A percentile compares a stretch with the other conserved stretches of the same genome.
These are phyloP conservation scores for Aviceda subcristata DNA, from an alignment of 2,113 vertebrate species.

Conservation along the genomic window DNA sequence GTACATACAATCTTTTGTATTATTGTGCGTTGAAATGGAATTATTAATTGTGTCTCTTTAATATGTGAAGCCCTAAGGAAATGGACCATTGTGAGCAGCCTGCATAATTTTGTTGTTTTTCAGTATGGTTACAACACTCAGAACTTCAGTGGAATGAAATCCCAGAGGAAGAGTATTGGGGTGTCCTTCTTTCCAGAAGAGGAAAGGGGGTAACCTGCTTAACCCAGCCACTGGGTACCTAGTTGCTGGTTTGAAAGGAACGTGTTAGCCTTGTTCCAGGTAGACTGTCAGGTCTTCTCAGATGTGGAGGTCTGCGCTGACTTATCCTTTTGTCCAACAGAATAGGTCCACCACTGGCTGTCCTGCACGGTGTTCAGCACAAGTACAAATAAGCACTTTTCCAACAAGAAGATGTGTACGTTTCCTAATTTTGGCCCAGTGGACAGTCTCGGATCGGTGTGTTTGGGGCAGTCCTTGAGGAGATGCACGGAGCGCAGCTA, in stretches of 20 bases:
- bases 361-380: background rate
- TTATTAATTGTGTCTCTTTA: background rate
- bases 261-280: background rate
- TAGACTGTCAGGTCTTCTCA: background rate
- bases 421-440: background rate
- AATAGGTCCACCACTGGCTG: background rate
- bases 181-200: background rate
- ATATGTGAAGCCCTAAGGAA: background rate
- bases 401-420: background rate
- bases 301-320: background rate
- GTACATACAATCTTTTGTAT: background rate
- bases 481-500: background rate
- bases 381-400: background rate
- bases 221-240: background rate
- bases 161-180: background rate
- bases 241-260: background rate
- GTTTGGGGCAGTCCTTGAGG: background rate
- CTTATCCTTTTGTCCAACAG: background rate
- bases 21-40: background rate
- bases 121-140: background rate
- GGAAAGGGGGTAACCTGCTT: background rate
- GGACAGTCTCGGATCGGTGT: background rate
- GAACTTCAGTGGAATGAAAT: background rate
- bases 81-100: background rate
- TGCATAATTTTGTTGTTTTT: background rate